These are phyloP conservation scores for Hystrix cristata DNA, from an alignment of 2,113 vertebrate species.

Conservation along the genomic window DNA sequence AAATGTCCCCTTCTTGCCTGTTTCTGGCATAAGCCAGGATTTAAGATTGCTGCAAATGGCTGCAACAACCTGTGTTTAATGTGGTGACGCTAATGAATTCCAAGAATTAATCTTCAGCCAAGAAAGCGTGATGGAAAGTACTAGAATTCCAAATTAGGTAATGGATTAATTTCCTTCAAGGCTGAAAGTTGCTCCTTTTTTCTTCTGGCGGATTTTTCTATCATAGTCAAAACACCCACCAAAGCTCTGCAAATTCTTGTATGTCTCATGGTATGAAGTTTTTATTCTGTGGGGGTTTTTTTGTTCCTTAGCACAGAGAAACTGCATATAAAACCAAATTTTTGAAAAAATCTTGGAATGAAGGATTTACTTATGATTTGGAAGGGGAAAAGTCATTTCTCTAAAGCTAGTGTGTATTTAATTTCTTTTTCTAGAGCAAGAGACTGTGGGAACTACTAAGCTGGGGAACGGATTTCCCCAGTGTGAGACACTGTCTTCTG, in stretches of 20 bases:
- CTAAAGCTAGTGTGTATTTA: not conserved
- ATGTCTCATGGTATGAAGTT: not conserved
- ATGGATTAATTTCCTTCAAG: conserved; percentile 81
- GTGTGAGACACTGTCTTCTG: not conserved
- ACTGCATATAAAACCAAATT: conserved; percentile 3
- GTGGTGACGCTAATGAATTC: conserved; percentile 95
- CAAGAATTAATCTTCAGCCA: conserved; percentile 92
- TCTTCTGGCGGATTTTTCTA: conserved; percentile 47
- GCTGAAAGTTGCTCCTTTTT: conserved; percentile 77
- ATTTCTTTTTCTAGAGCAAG: conserved; percentile 1
- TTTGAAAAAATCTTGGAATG: not conserved
- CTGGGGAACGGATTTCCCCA: not conserved
- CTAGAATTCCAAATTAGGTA: conserved; percentile 90
- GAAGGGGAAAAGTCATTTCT: not conserved
- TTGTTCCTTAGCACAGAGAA: conserved; percentile 18
- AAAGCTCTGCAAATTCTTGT: conserved; percentile 36
- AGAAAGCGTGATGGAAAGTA: conserved; percentile 90
- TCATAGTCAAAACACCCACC: conserved; percentile 45
- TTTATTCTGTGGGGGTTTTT: conserved; percentile 12
- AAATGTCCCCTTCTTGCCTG: conserved; percentile 89
- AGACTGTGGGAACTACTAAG: conserved; percentile 9
- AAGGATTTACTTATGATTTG: conserved; percentile 32
- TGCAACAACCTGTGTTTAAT: conserved; percentile 92
- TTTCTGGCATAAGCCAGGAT: conserved; percentile 86
- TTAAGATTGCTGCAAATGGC: conserved; percentile 89